A percentile compares a stretch with the other conserved stretches of the same genome.
These are phyloP conservation scores for Brachirus orientalis DNA, from an alignment of 2,113 vertebrate species.

Conservation along the genomic window DNA sequence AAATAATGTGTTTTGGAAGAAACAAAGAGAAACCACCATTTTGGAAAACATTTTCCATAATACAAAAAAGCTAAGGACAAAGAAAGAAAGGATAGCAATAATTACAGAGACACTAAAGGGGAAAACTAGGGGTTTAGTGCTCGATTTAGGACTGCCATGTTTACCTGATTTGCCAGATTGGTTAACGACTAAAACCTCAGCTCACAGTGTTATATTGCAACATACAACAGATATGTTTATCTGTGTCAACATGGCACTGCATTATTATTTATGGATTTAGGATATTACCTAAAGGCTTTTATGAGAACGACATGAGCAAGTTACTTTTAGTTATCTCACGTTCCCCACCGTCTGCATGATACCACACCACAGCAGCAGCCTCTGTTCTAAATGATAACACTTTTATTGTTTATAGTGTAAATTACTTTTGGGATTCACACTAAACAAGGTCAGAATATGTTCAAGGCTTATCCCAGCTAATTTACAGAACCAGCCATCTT, in stretches of 20 bases:
- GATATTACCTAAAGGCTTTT: too few relatives aligned
- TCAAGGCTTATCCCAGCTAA: too few relatives aligned
- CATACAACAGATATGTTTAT: neutral
- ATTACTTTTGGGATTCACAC: too few relatives aligned
- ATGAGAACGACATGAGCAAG: too few relatives aligned
- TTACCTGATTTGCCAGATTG: neutral
- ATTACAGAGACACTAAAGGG: neutral
- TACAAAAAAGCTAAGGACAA: conserved; percentile 37
- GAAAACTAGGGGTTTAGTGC: neutral
- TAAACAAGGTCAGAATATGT: too few relatives aligned
- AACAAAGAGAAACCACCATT: conserved; percentile 39
- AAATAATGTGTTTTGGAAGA: conserved; percentile 54
- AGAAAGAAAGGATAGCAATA: neutral
- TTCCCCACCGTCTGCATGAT: too few relatives aligned
- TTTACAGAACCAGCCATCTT: conserved; percentile 44
- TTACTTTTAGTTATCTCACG: too few relatives aligned
- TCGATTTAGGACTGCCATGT: neutral
- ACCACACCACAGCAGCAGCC: too few relatives aligned
- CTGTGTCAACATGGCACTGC: neutral
- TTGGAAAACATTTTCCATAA: too few relatives aligned
- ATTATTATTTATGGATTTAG: neutral
- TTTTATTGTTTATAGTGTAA: too few relatives aligned
- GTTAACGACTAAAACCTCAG: neutral
- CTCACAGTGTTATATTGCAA: neutral
- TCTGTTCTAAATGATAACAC: too few relatives aligned